Evolutionary conservation across 2,888 invertebrate species (phyloP), one percentile per base, ranked within the genome.

Genomic region (Limenitis camilla): DNA sequence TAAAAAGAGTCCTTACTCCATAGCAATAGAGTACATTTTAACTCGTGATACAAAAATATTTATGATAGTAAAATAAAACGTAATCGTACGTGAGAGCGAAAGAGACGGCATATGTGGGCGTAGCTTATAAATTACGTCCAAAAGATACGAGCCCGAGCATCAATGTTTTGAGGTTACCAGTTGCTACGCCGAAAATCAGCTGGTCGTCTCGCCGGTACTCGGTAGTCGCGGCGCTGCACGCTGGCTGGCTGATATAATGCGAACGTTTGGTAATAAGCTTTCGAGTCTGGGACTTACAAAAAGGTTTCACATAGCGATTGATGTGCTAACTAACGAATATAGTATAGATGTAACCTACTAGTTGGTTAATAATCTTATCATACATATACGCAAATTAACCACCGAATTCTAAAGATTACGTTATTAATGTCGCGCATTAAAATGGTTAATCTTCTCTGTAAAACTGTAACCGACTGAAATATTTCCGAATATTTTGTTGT

Each of bases 131-230:
- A 71, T 81, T 77, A 83, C 83, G 81, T 81, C 76, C 77, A 69
- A 69, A 78, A 78, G 79, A 36, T n/a, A n/a, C n/a, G 30, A 44
- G 49, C 44, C 45, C 45, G 36, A 46, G 30, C 42, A 56, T 47
- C 53, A 56, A 63, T 61, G 60, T 62, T 74, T 75, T 75, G 74
- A 64, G 61, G 78, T 78, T 76, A 76, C 69, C 72, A 68, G 74
- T 76, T 75, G 74, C 78, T 73, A 80, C 76, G 77, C 76, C 75
- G 70, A 80, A 78, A 81, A 84, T 84, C 85, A 86, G 85, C 85
- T 86, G 85, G 74, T 80, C 61, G 49, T 49, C n/a, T n/a, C n/a
- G n/a, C n/a, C n/a, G n/a, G n/a, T n/a, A n/a, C n/a, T n/a, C n/a
- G n/a, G n/a, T n/a, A n/a, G n/a, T n/a, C n/a, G n/a, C n/a, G n/a